Conservation (phyloP, 2,797 vertebrate species). For the Falco concolor region DNA sequence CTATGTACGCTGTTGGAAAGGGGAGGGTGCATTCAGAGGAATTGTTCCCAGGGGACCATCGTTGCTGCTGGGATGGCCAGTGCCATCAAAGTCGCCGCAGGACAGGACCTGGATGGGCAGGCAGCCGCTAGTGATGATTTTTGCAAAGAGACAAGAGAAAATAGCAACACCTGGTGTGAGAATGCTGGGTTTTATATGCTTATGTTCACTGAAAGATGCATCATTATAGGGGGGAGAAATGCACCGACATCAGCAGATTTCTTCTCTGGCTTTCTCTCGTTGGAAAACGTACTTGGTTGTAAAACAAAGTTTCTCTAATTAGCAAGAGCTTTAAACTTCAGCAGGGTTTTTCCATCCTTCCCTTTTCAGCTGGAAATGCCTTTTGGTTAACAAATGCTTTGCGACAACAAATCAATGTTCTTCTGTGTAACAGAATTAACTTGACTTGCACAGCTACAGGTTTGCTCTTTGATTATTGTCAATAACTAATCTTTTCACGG, state of each 20-base stretch:
- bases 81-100: accelerated
- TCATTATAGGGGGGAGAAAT: accelerated
- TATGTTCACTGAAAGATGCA: accelerated
- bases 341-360: neutral
- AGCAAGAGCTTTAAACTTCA: neutral
- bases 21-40: neutral
- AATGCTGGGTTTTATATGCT: neutral
- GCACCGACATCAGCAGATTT: neutral
- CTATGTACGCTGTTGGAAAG: accelerated
- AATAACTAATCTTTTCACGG: slow-evolving; percentile 52
- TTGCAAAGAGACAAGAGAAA: neutral
- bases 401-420: slow-evolving; percentile 63
- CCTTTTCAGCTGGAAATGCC: neutral
- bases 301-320: neutral
- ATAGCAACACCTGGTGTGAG: neutral
- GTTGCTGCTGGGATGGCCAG: neutral
- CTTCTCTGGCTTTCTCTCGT: neutral
- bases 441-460: slow-evolving; percentile 46
- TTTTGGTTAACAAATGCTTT: slow-evolving; percentile 21
- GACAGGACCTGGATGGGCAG: neutral
- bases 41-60: accelerated
- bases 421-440: slow-evolving; percentile 54
- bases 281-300: neutral
- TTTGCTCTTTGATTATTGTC: slow-evolving; percentile 76
- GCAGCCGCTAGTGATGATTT: neutral